Percentiles rank a stretch among this genome's conserved stretches.
These are phyloP conservation scores for Rhizoglyphus robini DNA, from an alignment of 1,140 invertebrate species.

Conservation along the genomic window DNA sequence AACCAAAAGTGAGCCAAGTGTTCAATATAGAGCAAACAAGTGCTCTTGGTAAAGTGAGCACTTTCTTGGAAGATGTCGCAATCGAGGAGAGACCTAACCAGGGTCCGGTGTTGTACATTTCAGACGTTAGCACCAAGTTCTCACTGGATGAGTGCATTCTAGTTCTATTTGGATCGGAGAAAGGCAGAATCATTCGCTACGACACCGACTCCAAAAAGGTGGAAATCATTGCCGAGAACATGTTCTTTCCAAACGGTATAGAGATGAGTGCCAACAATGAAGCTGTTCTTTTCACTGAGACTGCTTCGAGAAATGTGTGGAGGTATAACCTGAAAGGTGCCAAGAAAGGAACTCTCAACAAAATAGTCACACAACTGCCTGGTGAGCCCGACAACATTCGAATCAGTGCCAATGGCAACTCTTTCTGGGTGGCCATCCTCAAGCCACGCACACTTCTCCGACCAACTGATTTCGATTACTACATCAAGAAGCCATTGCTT, in stretches of 20 bases:
- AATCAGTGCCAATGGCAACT: slow-evolving; percentile 43
- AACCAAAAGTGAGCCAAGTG: background rate
- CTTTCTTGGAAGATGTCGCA: slow-evolving; percentile 9
- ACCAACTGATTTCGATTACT: slow-evolving; percentile 30
- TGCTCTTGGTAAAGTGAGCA: background rate
- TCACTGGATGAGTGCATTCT: background rate
- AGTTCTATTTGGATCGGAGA: slow-evolving; percentile 1
- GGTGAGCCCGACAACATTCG: slow-evolving; percentile 67
- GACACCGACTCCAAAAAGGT: slow-evolving; percentile 43
- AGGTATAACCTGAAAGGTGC: slow-evolving; percentile 54
- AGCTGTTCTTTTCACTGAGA: slow-evolving; percentile 55
- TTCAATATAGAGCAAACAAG: slow-evolving; percentile 12
- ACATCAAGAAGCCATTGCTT: slow-evolving; percentile 31
- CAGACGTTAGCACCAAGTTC: slow-evolving; percentile 15
- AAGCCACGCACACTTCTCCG: slow-evolving; percentile 29
- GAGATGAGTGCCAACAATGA: slow-evolving; percentile 55
- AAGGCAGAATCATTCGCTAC: slow-evolving; percentile 44
- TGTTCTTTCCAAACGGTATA: slow-evolving; percentile 70
- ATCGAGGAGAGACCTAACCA: background rate
- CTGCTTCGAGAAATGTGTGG: slow-evolving; percentile 37
- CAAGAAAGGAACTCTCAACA: slow-evolving; percentile 52
- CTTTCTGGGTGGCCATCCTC: slow-evolving; percentile 49
- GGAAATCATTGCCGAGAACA: slow-evolving; percentile 46
- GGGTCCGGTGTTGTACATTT: slow-evolving; percentile 6
- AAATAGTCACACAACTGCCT: slow-evolving; percentile 58